These are phyloP conservation scores for Phytoseiulus persimilis DNA, from an alignment of 2,888 invertebrate genomes.

Conservation along the genomic window DNA sequence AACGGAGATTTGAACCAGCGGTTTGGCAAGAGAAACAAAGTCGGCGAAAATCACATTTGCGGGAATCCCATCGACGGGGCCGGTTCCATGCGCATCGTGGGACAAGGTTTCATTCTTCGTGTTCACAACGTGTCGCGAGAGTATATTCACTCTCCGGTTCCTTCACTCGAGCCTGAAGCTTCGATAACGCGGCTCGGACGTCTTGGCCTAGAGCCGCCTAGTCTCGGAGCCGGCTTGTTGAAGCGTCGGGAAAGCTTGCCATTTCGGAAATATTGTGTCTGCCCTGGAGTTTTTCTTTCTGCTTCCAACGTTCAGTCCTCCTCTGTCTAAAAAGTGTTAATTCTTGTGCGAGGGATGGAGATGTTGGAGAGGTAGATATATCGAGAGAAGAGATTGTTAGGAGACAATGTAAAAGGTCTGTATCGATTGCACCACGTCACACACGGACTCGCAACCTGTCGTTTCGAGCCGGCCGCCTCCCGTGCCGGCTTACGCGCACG, in stretches of 20 bases:
- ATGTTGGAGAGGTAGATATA: not conserved
- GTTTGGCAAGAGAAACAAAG: too few species aligned
- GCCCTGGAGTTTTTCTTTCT: not conserved
- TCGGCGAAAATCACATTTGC: too few species aligned
- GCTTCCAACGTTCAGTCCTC: not conserved
- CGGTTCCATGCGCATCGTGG: too few species aligned
- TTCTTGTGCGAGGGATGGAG: not conserved
- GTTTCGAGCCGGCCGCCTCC: too few species aligned
- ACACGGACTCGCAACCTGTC: not conserved
- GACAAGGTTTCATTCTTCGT: too few species aligned
- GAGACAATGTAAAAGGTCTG: not conserved
- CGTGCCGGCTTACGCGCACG: not conserved
- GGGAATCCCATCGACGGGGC: too few species aligned
- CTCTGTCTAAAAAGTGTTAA: not conserved
- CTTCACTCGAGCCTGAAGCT: too few species aligned
- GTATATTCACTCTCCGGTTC: too few species aligned
- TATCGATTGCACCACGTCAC: not conserved
- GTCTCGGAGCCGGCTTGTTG: not conserved
- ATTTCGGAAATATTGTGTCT: not conserved
- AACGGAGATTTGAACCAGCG: too few species aligned
- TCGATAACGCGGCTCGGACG: too few species aligned
- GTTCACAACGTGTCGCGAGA: too few species aligned
- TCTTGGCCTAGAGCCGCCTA: too few species aligned
- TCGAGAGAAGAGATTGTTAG: not conserved
- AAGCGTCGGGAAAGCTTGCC: not conserved